Percentiles rank a stretch among this genome's conserved stretches.
Evolutionary conservation across 1,140 invertebrate species (phyloP).

Genomic region (Drosophila neocordata): DNA sequence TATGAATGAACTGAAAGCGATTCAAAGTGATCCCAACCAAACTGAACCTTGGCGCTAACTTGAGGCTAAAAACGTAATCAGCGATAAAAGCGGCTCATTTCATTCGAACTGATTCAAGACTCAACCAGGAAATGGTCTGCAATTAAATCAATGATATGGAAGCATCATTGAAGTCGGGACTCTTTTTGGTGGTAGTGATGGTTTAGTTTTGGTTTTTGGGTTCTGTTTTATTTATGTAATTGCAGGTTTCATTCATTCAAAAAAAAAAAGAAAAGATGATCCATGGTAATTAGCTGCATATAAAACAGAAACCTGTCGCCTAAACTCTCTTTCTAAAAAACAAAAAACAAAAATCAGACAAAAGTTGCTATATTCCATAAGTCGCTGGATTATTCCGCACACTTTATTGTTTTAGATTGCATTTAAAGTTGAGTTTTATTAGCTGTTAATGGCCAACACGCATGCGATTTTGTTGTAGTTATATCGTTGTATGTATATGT

Average conservation of each 20-base stretch:
- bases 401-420: conserved; percentile 71
- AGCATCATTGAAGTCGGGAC: conserved; percentile 34
- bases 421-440: conserved; percentile 68
- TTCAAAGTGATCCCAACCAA: not conserved
- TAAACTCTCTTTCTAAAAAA: not conserved
- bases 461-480: conserved; percentile 60
- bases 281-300: conserved; percentile 65
- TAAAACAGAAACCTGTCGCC: conserved; percentile 19
- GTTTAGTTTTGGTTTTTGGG: conserved; percentile 20
- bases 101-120: conserved; percentile 62
- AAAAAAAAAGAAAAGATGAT: conserved; percentile 36
- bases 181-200: not conserved
- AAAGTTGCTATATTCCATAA: conserved; percentile 41
- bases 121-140: conserved; percentile 80
- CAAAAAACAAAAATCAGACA: conserved; percentile 26
- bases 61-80: conserved; percentile 69
- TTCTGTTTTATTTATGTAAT: conserved; percentile 53
- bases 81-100: conserved; percentile 70
- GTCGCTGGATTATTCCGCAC: conserved; percentile 37
- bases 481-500: not conserved
- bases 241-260: conserved; percentile 66
- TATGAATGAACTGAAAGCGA: conserved; percentile 43
- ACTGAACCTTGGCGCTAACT: conserved; percentile 60
- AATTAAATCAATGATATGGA: conserved; percentile 80
- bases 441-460: conserved; percentile 70